Conservation (phyloP, 1,140 invertebrate genomes). For the Papilio machaon region DNA sequence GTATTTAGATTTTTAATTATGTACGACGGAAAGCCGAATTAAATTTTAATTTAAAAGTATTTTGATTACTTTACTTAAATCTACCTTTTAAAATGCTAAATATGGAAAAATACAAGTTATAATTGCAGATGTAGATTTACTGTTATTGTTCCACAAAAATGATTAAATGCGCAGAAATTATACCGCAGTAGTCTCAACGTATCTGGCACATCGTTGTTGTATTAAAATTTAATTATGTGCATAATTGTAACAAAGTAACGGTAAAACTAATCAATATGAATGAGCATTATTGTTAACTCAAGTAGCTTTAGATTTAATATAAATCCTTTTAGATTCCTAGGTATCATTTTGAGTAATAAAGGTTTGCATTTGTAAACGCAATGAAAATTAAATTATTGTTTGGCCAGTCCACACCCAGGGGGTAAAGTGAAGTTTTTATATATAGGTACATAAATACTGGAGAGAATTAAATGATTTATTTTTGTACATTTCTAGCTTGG, state of each 20-base stretch:
- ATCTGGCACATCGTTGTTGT: conserved; percentile 24
- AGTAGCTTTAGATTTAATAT: not conserved
- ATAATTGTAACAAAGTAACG: conserved; percentile 24
- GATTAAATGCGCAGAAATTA: conserved; percentile 28
- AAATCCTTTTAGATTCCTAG: not conserved
- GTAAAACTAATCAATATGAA: conserved; percentile 20
- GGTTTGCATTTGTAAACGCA: not conserved
- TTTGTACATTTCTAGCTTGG: too few relatives aligned
- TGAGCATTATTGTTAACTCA: conserved; percentile 8
- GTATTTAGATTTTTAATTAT: not conserved
- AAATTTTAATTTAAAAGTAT: not conserved
- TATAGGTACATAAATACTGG: too few relatives aligned
- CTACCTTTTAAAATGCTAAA: not conserved
- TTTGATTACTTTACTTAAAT: not conserved
- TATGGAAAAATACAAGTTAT: not conserved
- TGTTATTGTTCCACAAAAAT: conserved; percentile 33
- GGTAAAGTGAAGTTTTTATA: not conserved
- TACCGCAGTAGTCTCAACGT: conserved; percentile 5
- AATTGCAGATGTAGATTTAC: conserved; percentile 10
- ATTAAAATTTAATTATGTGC: conserved; percentile 29
- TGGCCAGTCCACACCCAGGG: not conserved
- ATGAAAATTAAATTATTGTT: conserved; percentile 14
- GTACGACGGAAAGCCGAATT: not conserved
- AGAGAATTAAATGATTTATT: too few relatives aligned
- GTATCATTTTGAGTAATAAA: not conserved